Evolutionary conservation across 2,797 vertebrate species (phyloP).

Genomic region (Esox lucius): DNA sequence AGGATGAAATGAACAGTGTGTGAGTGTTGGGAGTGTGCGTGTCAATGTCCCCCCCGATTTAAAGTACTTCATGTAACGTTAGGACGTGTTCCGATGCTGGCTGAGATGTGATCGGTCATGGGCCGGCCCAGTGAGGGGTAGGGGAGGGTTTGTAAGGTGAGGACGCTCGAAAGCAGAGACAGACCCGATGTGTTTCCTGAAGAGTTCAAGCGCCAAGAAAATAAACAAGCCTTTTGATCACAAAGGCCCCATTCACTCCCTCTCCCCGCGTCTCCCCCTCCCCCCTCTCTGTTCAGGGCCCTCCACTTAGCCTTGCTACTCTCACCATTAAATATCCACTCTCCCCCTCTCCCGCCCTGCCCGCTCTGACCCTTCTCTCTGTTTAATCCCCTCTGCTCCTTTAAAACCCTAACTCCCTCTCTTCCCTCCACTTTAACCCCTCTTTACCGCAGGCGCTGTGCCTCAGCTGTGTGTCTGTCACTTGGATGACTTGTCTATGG

Average conservation of each 20-base stretch:
- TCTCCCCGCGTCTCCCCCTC: conserved; percentile 24
- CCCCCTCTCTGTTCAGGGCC: neutral
- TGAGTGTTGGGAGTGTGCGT: conserved; percentile 22
- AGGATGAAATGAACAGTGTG: conserved; percentile 2
- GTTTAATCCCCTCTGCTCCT: conserved; percentile 17
- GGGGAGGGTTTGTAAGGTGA: conserved; percentile 32
- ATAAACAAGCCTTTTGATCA: conserved; percentile 82
- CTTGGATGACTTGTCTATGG: conserved; percentile 16
- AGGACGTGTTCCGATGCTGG: conserved; percentile 15
- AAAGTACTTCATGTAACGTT: neutral
- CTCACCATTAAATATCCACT: conserved; percentile 17
- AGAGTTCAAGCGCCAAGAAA: conserved; percentile 79
- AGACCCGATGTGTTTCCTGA: conserved; percentile 73
- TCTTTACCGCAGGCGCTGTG: conserved; percentile 11
- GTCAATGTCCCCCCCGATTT: conserved; percentile 42
- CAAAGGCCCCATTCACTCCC: conserved; percentile 79
- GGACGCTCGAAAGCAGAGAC: conserved; percentile 60
- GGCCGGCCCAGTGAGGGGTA: conserved; percentile 12
- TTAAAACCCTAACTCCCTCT: conserved; percentile 29
- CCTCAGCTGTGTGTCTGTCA: conserved; percentile 8
- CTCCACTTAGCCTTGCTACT: conserved; percentile 20
- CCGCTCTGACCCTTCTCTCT: conserved; percentile 34
- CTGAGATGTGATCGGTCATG: conserved; percentile 32
- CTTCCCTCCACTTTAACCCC: conserved; percentile 24
- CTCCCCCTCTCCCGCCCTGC: conserved; percentile 24